Evolutionary conservation across 2,113 vertebrate genomes (phyloP).

Genomic region (Tonatia bakeri): DNA sequence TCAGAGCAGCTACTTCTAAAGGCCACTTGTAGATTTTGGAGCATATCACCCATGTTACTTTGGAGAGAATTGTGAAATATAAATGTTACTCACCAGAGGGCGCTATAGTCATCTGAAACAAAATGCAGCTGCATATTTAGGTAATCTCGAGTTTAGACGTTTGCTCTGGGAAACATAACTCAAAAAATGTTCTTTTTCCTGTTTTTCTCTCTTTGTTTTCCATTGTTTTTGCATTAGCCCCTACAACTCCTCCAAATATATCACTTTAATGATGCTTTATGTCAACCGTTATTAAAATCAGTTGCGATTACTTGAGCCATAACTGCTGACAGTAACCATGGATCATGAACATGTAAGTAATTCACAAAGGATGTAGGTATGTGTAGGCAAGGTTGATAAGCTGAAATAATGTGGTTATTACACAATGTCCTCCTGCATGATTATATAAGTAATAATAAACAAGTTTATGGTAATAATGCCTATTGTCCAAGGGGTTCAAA

Average conservation of each 20-base stretch:
- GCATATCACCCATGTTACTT: background rate
- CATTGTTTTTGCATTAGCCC: background rate
- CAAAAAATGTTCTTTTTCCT: background rate
- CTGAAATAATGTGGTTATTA: background rate
- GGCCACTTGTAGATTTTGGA: background rate
- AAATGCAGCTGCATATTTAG: background rate
- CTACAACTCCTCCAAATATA: background rate
- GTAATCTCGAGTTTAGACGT: background rate
- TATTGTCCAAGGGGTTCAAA: background rate
- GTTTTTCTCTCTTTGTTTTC: background rate
- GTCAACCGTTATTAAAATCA: background rate
- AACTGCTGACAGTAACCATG: background rate
- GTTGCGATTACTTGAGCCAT: background rate
- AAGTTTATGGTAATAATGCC: background rate
- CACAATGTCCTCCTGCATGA: background rate
- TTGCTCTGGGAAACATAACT: background rate
- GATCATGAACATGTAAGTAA: background rate
- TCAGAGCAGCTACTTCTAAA: background rate
- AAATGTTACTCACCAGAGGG: conserved; percentile 64
- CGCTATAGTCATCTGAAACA: conserved; percentile 51
- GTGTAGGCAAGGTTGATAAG: background rate
- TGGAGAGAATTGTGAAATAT: conserved; percentile 31
- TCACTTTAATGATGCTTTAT: background rate
- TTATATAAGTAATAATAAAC: background rate
- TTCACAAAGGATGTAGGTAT: background rate